Conservation (phyloP, 1,140 invertebrate genomes). For the Psix sp. region DNA sequence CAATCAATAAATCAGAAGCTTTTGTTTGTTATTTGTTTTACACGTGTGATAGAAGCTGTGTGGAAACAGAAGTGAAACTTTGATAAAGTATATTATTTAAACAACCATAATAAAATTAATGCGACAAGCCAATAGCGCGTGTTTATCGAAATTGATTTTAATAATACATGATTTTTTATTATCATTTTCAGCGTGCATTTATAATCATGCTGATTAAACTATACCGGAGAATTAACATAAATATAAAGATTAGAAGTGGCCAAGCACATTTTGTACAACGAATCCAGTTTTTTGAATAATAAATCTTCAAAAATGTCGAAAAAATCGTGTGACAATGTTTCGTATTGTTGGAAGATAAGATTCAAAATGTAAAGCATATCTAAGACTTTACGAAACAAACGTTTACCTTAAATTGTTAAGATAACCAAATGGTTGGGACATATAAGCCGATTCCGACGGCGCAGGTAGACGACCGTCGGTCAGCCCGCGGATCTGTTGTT, state of each 20-base stretch:
- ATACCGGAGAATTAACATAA: constrained; percentile 42
- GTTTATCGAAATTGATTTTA: constrained; percentile 6
- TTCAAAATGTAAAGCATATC: constrained; percentile 47
- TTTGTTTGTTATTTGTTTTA: too few relatives aligned
- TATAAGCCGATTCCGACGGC: constrained; percentile 61
- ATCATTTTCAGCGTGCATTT: constrained; percentile 27
- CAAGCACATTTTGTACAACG: too few relatives aligned
- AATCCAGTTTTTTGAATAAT: constrained; percentile 34
- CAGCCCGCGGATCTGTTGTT: constrained; percentile 6
- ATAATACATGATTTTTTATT: constrained; percentile 18
- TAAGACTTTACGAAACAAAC: constrained; percentile 52
- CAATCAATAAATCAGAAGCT: too few relatives aligned
- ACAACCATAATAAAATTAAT: too few relatives aligned
- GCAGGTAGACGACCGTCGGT: constrained; percentile 39
- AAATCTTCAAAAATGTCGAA: constrained; percentile 51
- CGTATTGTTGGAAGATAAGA: constrained; percentile 41
- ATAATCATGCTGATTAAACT: constrained; percentile 36
- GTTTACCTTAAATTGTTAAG: constrained; percentile 52
- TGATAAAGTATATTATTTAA: too few relatives aligned
- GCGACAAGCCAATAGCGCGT: not conserved
- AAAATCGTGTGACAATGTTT: constrained; percentile 40
- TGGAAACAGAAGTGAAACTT: too few relatives aligned
- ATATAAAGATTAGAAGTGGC: constrained; percentile 4
- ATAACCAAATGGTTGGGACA: constrained; percentile 46
- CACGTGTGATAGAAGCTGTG: too few relatives aligned